Evolutionary conservation across 1,140 invertebrate genomes (phyloP), one percentile per base, ranked within the genome.

Genomic region (Trichonephila clavipes): DNA sequence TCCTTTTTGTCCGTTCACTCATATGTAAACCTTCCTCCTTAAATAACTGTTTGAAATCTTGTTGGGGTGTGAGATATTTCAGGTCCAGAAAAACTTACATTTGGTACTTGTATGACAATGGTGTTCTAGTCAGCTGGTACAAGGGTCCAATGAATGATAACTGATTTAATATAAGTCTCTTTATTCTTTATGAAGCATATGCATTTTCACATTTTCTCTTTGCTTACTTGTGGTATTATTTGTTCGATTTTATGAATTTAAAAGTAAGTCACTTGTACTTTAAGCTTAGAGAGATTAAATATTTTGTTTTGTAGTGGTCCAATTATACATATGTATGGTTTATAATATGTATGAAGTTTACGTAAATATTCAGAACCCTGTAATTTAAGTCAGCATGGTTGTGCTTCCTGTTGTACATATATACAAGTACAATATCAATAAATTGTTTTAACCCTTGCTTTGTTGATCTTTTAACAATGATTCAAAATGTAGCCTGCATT

Each of bases 371-470:
- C 58, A 87, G 82, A 92, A 86, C 62, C 82, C 90, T 82, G 82
- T 92, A 92, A 92, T 83, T 92, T 92, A 92, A 92, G 90, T 92
- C 90, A 69, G 90, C 90, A 92, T 92, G 90, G 90, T 92, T 92
- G 90, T 92, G 90, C 90, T 92, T 92, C 90, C 90, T 92, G 90
- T 86, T 92, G 90, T 92, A 92, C 90, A 92, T 85, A 92, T 92
- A 92, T 87, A 92, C 82, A 87, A 92, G 90, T 92, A 92, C 90
- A 92, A 92, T 91, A 91, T 92, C 81, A 92, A 92, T 92, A 92
- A 92, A 92, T 92, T 86, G 90, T 92, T 92, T 92, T 92, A 92
- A 92, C 90, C 90, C 90, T 92, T 92, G 90, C 90, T 28, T 77
- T 34, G 28, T 77, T 77, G 34, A 18, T 77, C 72, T 77, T 77